Evolutionary conservation across 2,113 vertebrate species (phyloP), one percentile per base, ranked within the genome.

Genomic region (Desmodus rotundus): DNA sequence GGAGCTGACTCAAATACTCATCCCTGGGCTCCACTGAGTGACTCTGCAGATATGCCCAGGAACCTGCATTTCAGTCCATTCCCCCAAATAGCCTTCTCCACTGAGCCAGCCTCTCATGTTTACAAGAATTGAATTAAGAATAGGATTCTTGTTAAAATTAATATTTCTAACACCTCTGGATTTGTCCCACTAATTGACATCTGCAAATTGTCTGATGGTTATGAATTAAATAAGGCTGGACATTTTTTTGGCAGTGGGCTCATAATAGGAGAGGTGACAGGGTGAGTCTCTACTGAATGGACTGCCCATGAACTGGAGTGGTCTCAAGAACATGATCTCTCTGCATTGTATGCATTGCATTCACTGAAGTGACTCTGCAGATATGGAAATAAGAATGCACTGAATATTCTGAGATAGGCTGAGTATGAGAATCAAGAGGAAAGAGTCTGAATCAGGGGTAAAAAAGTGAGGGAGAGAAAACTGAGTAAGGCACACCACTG

Each of bases 21-120:
- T 4, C 28, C 58, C 61, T 1, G 1, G 7, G 13, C 47, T 50
- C 61, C 24, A 20, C 0, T 0, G 0, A 50, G 22, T 22, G 31
- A 20, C 14, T 7, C 22, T 2, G 26, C 11, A 0, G 54, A 58
- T 9, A 12, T 8, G 13, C n/a, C 52, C 24, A 5, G 20, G 45
- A 52, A 20, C n/a, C 43, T 70, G 31, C n/a, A 31, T 88, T 14
- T 50, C 67, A 22, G 28, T 6, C 74, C 28, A 7, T 14, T 4
- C 45, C n/a, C 38, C 19, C 41, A 72, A 2, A 38, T 7, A 0
- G 13, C 15, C 43, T 45, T 78, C 68, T 76, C 72, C 36, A 11
- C 9, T 10, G 41, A 11, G 13, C 43, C 31, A 63, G 61, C 24
- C 15, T 19, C 80, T 11, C 0, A 16, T 16, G 52, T 24, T 10